Conservation (phyloP, 1,140 invertebrate genomes). For the Heliconius hermathena region DNA sequence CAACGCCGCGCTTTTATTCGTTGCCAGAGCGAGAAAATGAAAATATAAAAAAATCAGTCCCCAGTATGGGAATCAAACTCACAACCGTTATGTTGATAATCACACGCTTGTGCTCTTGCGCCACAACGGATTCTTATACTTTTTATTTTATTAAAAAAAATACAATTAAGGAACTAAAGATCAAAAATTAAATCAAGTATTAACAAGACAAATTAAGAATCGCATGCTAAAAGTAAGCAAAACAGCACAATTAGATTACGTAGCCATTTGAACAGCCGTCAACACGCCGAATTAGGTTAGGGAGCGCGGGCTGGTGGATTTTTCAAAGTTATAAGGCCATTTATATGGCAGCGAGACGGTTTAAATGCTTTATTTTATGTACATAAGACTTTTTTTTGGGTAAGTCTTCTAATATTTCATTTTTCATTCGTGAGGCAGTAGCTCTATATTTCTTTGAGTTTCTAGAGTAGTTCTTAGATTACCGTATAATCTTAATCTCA, state of each 20-base stretch:
- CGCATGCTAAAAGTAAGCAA: conserved; percentile 31
- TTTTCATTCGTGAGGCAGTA: neutral
- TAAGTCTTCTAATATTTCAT: neutral
- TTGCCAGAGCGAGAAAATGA: no score
- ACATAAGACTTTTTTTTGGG: neutral
- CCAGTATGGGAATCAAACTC: no score
- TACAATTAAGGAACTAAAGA: no score
- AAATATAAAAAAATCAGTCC: no score
- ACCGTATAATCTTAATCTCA: no score
- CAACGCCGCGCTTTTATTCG: no score
- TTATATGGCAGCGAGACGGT: conserved; percentile 17
- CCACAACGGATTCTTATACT: no score
- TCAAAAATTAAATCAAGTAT: neutral
- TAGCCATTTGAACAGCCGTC: conserved; percentile 30
- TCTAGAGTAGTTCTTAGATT: no score
- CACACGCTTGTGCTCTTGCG: no score
- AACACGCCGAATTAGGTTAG: conserved; percentile 30
- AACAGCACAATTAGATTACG: conserved; percentile 35
- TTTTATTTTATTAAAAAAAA: no score
- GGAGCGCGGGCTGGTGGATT: conserved; percentile 16
- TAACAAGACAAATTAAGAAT: conserved; percentile 19
- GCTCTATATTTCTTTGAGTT: no score
- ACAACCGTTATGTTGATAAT: no score
- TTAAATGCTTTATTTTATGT: neutral
- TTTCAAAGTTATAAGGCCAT: conserved; percentile 23